Base-by-base conservation (phyloP, 2,113 vertebrate genomes). In the Lepisosteus osseus region DNA sequence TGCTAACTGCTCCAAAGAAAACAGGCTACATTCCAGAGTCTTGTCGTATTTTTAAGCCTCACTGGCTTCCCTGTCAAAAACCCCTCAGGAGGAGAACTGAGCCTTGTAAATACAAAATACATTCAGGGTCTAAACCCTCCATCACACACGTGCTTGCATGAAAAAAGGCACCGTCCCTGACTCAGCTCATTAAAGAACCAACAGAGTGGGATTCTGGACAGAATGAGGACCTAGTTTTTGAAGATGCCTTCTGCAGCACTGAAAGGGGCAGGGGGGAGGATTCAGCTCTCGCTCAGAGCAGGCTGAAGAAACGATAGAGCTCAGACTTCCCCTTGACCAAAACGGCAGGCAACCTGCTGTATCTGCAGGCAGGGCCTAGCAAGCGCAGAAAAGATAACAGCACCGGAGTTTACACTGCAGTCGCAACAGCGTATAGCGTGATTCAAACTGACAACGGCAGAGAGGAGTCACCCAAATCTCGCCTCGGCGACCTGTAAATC, bases 1-100 rank as follows among this genome's bases (percentile, higher is more conserved):
- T 84, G 79, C 85, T 79, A 62, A 43, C 62, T 9, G 76, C 67
- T 89, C 82, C 87, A 89, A 88, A 78, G 80, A 84, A 85, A 91
- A 90, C 85, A 91, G 81, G 77, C 66, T 45, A 71, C 40, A 77
- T 82, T 87, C 82, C 82, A 84, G 83, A 2, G 72, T 45, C 79
- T 81, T 76, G 82, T 79, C 77, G 45, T 55, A 42, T 71, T 67
- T 79, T 69, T 73, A 70, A 80, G 74, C 78, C 79, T 84, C 74
- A 2, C 54, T 77, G 78, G 78, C 83, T 82, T 75, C 78, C 77
- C 83, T 77, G 14, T 15, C 42, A n/a, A 64, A 40, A 12, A 45
- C 14, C 14, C 3, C 6, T 64, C 71, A 59, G 71, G 64, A 72
- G 71, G 71, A 14, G 56, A 59, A 59, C 13, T 4, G 56, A 11